These are phyloP conservation scores for Augiades crinisus DNA, from an alignment of 2,888 invertebrate species.

Conservation along the genomic window DNA sequence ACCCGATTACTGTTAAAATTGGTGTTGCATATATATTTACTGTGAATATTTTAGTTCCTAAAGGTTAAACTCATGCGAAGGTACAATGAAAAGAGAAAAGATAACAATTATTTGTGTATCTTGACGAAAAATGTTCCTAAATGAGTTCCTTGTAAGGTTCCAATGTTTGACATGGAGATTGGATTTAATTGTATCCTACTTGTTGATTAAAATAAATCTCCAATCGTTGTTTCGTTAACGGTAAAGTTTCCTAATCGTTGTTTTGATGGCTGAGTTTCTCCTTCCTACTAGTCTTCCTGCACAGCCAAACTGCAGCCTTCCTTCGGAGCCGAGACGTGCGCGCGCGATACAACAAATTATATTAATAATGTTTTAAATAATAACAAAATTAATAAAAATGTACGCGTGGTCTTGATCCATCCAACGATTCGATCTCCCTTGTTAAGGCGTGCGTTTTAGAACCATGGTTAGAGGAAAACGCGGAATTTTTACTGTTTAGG, in stretches of 20 bases:
- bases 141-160: conserved; percentile 33
- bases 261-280: conserved; percentile 17
- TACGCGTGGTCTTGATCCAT: conserved; percentile 53
- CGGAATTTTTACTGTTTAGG: conserved; percentile 49
- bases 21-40: conserved; percentile 30
- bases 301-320: conserved; percentile 49
- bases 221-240: conserved; percentile 7
- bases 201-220: conserved; percentile 7
- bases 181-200: not conserved
- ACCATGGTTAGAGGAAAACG: conserved; percentile 55
- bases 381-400: conserved; percentile 76
- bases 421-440: conserved; percentile 41
- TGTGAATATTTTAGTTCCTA: conserved; percentile 21
- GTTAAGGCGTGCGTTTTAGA: conserved; percentile 52
- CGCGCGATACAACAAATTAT: conserved; percentile 79
- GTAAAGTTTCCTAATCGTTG: conserved; percentile 21
- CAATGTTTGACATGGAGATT: conserved; percentile 28
- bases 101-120: not conserved
- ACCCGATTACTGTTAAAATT: not conserved
- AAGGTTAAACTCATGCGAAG: not conserved
- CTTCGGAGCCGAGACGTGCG: conserved; percentile 50
- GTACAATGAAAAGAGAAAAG: not conserved
- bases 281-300: conserved; percentile 74
- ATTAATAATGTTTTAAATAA: conserved; percentile 80
- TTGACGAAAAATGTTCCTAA: conserved; percentile 36